Evolutionary conservation across 2,888 invertebrate genomes (phyloP).

Genomic region (Mythimna ferrago): DNA sequence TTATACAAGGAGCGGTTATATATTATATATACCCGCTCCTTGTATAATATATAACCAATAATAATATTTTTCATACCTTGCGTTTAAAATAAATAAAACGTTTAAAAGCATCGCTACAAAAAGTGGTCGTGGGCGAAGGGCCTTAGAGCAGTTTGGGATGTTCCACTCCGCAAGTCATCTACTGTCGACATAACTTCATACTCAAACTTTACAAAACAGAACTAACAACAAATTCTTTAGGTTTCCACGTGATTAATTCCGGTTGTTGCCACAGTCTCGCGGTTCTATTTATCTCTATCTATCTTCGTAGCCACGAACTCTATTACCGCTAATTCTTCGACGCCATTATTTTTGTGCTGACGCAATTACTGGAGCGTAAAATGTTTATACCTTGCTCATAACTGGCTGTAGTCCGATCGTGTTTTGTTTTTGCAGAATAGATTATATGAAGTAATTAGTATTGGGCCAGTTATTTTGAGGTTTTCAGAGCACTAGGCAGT

Average conservation of each 20-base stretch:
- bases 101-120: too few species aligned
- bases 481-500: background rate
- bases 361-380: constrained; percentile 27
- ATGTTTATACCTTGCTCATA: constrained; percentile 26
- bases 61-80: too few species aligned
- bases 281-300: constrained; percentile 42
- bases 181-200: constrained; percentile 34
- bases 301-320: constrained; percentile 49
- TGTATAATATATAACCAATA: too few species aligned
- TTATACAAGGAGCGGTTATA: too few species aligned
- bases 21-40: too few species aligned
- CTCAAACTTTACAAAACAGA: constrained; percentile 47
- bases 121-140: too few species aligned
- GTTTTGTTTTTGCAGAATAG: constrained; percentile 21
- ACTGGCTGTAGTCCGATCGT: background rate
- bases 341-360: constrained; percentile 56
- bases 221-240: constrained; percentile 34
- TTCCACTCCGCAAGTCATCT: background rate
- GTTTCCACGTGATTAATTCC: constrained; percentile 32
- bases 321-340: constrained; percentile 50
- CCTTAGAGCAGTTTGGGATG: constrained; percentile 32
- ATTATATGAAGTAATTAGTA: background rate
- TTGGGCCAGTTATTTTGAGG: background rate
- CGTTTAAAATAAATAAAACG: too few species aligned
- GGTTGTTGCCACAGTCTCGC: constrained; percentile 4